Base-by-base conservation (phyloP, 2,888 invertebrate species). In the Gandaritis pyraliata region DNA sequence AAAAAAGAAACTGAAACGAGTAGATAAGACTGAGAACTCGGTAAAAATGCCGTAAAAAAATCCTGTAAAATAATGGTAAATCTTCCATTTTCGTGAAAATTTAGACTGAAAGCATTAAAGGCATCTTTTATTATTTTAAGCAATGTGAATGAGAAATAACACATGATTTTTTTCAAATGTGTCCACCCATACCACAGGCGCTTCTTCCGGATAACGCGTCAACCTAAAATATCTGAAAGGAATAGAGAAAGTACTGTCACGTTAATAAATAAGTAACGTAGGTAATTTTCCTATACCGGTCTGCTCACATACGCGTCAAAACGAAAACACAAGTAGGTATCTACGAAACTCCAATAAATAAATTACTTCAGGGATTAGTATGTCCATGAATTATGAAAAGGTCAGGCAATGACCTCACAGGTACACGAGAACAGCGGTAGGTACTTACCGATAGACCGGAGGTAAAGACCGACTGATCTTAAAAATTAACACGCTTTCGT, bases 371-470 rank as follows among this genome's bases (percentile, higher is more conserved):
- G 60, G 65, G 60, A 67, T 65, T 61, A 58, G 60, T 56, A 62
- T 50, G 54, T 49, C 61, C 61, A 66, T 68, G 70, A 66, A 68
- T 68, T 76, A 73, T 52, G 69, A 74, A 74, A 81, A 81, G 83
- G 82, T 83, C 82, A 82, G 85, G 71, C 83, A 83, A 80, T 86
- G 86, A 87, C 83, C 86, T 86, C 85, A 82, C 71, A 71, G 72
- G 70, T 69, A 68, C 68, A 64, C 60, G 54, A 61, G 64, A 53
- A 11, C 38, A 53, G 15, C 38, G 41, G 43, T 29, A 29, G 47
- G 33, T 47, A 46, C 33, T 36, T 56, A 46, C 16, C 38, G 13
- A 54, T 33, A 63, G 46, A 50, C 23, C 51, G 33, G 18, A 8
- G 43, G 16, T 43, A 43, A 10, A 15, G 3, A 41, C 55, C 69